phyloP scores from a whole-genome alignment of 2,113 vertebrate species.

The Xiphophorus maculatus region DNA sequence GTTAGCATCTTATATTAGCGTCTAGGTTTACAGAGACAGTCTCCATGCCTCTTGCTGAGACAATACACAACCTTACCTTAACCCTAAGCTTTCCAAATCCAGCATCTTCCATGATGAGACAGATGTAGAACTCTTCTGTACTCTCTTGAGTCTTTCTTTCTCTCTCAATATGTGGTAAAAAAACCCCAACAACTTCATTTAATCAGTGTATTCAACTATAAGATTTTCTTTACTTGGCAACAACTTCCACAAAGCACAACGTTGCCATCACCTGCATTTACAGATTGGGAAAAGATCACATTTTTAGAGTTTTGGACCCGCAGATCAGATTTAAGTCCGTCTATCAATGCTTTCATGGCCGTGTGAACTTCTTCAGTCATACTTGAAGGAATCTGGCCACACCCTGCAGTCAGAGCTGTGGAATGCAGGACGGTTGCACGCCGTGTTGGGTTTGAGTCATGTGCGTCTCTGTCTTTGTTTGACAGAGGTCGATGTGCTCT shows the following conservation, averaged over 20 bases:
- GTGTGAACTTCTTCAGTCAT: neutral
- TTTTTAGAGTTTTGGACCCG: neutral
- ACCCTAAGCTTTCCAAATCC: neutral
- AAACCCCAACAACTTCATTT: neutral
- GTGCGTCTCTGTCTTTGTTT: neutral
- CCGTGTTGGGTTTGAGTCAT: neutral
- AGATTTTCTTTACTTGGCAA: neutral
- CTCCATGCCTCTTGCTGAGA: too few species aligned
- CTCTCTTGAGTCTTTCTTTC: neutral
- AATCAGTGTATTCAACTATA: neutral
- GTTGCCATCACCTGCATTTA: neutral
- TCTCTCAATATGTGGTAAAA: neutral
- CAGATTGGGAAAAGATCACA: neutral
- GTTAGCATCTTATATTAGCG: too few species aligned
- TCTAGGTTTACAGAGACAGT: too few species aligned
- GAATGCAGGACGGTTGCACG: slow-evolving; percentile 4
- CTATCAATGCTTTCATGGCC: neutral
- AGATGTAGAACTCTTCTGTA: too few species aligned
- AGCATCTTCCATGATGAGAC: neutral
- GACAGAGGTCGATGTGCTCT: slow-evolving; percentile 43
- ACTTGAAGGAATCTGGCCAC: slow-evolving; percentile 24
- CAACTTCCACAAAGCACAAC: neutral
- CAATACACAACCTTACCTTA: neutral
- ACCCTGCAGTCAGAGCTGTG: slow-evolving; percentile 29
- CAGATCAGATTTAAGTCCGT: neutral